phyloP scores from a whole-genome alignment of 2,888 invertebrate genomes.

The Linyphia triangularis region DNA sequence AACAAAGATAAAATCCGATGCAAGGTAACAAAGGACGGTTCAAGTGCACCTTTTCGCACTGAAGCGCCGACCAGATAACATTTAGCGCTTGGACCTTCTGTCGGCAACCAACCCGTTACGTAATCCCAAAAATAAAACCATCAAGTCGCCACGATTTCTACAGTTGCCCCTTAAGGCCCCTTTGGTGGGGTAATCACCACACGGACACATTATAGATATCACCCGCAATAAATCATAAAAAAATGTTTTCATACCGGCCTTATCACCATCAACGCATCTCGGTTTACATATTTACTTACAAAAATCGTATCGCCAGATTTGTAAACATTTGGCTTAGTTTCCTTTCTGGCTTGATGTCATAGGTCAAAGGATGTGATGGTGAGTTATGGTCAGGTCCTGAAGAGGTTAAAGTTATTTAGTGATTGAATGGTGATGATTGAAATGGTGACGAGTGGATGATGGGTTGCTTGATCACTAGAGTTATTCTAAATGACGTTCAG shows the following conservation, averaged over 20 bases:
- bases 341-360: background rate
- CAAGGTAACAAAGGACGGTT: constrained; percentile 2
- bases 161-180: background rate
- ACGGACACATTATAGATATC: background rate
- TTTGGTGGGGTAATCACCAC: background rate
- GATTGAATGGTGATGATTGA: constrained; percentile 11
- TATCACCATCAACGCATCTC: background rate
- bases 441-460: no score
- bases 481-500: no score
- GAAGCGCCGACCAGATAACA: constrained; percentile 34
- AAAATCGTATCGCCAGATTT: background rate
- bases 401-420: constrained; percentile 46
- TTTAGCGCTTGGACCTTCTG: background rate
- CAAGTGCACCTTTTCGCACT: constrained; percentile 7
- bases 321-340: constrained; percentile 13
- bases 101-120: constrained; percentile 1
- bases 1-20: constrained; percentile 8
- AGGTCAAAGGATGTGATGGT: constrained; percentile 35
- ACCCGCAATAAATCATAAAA: background rate
- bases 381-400: constrained; percentile 18
- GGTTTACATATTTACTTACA: background rate
- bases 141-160: background rate
- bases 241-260: background rate
- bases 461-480: no score
- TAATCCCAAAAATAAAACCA: background rate